Percentiles rank a stretch among this genome's conserved stretches.
phyloP scores from a whole-genome alignment of 1,140 invertebrate species.

The Leptinotarsa undecemlineata region DNA sequence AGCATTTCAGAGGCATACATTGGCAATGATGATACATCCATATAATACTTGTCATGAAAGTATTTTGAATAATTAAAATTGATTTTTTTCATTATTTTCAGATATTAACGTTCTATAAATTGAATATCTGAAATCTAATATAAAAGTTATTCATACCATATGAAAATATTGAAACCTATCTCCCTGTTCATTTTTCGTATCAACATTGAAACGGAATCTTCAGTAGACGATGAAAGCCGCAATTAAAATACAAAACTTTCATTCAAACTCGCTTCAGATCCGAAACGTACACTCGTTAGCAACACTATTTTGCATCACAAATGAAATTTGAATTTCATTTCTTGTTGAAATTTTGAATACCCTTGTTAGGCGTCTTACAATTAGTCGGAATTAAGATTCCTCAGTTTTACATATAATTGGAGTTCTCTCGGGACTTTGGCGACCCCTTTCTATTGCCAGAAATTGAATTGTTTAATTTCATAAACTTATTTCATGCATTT shows the following conservation, averaged over 20 bases:
- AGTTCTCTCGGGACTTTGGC: not conserved
- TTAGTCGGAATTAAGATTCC: not conserved
- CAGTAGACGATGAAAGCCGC: no score
- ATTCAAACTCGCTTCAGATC: not conserved
- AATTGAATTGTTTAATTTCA: not conserved
- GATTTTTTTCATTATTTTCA: no score
- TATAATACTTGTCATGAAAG: no score
- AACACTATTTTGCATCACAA: conserved; percentile 8
- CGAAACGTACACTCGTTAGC: conserved; percentile 1
- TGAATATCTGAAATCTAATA: no score
- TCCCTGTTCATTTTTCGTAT: not conserved
- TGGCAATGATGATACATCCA: no score
- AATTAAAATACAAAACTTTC: not conserved
- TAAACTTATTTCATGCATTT: no score
- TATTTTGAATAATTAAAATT: no score
- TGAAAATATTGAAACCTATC: not conserved
- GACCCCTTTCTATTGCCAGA: not conserved
- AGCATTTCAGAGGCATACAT: no score
- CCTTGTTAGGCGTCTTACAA: not conserved
- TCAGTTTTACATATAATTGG: not conserved
- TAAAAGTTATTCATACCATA: no score
- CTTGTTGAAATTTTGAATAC: not conserved
- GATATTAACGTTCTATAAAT: no score
- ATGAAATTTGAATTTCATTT: conserved; percentile 1
- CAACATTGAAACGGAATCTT: not conserved